Evolutionary conservation across 2,113 vertebrate species (phyloP), one percentile per base, ranked within the genome.

Genomic region (Climacteris rufus): DNA sequence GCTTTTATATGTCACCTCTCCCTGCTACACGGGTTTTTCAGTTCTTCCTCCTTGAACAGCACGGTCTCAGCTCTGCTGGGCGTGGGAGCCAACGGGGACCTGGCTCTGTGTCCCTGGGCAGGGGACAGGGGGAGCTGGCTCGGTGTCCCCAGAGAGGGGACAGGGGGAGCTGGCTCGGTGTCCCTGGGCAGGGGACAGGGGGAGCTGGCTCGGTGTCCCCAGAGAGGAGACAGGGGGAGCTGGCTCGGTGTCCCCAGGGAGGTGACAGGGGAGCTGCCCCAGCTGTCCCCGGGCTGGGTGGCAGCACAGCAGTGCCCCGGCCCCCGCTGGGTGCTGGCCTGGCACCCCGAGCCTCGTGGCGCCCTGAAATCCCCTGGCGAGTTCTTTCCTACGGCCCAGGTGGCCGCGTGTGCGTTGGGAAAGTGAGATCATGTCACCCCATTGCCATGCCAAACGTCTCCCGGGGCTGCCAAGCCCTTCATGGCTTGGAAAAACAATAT

Each of bases 11-110:
- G 5, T 3, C 14, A 11, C 15, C 0, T 18, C 28, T 81, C 70
- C 44, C 35, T 23, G n/a, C 30, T 3, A 10, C 10, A n/a, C n/a
- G n/a, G n/a, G n/a, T n/a, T n/a, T n/a, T n/a, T n/a, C n/a, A n/a
- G n/a, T n/a, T n/a, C n/a, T n/a, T n/a, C n/a, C n/a, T n/a, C n/a
- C n/a, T n/a, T n/a, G n/a, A n/a, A n/a, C n/a, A n/a, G 44, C 1
- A 0, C 0, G 2, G 5, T 4, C 37, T n/a, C 4, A 1, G 45
- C 2, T 19, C 14, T n/a, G n/a, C 4, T 1, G 16, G 31, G 35
- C 1, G 0, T 5, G 0, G 39, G 56, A 39, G 63, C 2, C 0
- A 7, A 6, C 0, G 4, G 25, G 37, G 14, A 19, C 28, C 15
- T 11, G 75, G n/a, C 25, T 0, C 35, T 1, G 52, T 25, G 83